Evolutionary conservation across 30 jellyfish, hydroid and myxozoan genomes (phyloP).

Genomic region (Chironex yamaguchii): DNA sequence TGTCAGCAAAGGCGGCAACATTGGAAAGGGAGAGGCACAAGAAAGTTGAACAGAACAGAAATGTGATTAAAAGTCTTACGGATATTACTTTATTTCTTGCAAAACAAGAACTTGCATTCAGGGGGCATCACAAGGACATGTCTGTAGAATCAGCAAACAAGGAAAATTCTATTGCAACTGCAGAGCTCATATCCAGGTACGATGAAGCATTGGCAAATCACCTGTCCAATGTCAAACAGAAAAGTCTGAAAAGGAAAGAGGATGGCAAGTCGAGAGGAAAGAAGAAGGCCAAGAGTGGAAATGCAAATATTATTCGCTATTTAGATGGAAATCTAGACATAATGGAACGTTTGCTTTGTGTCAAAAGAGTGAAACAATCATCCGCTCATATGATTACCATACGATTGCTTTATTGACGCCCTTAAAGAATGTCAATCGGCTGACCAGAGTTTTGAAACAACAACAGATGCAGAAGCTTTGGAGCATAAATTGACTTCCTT

Average conservation of each 20-base stretch:
- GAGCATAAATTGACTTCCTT: constrained; percentile 3
- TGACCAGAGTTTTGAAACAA: not conserved
- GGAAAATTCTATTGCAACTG: not conserved
- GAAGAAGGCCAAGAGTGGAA: not conserved
- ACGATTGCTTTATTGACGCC: constrained; percentile 1
- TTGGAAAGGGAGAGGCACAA: constrained; percentile 31
- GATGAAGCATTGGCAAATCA: not conserved
- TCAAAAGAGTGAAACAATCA: not conserved
- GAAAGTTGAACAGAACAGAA: constrained; percentile 12
- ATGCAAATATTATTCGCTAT: not conserved
- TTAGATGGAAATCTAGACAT: not conserved
- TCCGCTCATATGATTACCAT: constrained; percentile 26
- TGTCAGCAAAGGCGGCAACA: not conserved
- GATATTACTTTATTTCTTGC: constrained; percentile 7
- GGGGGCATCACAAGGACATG: not conserved
- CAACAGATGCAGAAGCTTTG: constrained; percentile 21
- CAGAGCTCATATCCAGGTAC: not conserved
- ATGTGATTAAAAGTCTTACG: not conserved
- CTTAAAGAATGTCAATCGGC: not conserved
- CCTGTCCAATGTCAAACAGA: not conserved
- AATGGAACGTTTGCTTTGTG: not conserved
- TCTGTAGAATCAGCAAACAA: not conserved
- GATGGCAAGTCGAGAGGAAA: not conserved
- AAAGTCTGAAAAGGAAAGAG: not conserved
- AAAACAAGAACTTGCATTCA: constrained; percentile 14